Percentiles rank a stretch among this genome's conserved stretches.
These are phyloP conservation scores for Syngnathus rostellatus DNA, from an alignment of 2,797 vertebrate genomes.

Conservation along the genomic window DNA sequence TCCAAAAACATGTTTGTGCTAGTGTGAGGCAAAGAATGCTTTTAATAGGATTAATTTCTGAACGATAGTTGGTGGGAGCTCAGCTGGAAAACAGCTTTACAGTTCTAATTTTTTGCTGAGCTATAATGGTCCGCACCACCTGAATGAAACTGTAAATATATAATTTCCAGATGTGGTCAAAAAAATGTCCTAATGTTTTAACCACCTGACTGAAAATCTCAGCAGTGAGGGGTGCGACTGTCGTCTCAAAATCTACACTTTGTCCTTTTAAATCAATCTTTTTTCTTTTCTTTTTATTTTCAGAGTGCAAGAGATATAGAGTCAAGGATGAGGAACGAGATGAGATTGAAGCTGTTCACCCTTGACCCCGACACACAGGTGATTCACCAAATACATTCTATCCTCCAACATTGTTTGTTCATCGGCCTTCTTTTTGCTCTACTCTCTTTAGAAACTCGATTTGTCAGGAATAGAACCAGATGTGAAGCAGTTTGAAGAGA, in stretches of 20 bases:
- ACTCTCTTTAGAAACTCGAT: conserved; percentile 80
- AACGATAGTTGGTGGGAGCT: not conserved
- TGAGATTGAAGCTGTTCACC: conserved; percentile 88
- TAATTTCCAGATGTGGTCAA: conserved; percentile 31
- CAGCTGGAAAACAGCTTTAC: conserved; percentile 29
- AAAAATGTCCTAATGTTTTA: conserved; percentile 29
- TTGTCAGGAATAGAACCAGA: conserved; percentile 89
- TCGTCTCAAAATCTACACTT: not conserved
- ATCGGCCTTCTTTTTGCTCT: not conserved
- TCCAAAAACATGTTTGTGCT: not conserved
- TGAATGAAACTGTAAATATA: conserved; percentile 30
- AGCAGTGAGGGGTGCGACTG: conserved; percentile 5
- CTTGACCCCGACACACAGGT: conserved; percentile 97
- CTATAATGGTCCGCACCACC: conserved; percentile 24
- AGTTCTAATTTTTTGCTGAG: conserved; percentile 6
- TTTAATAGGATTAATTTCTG: conserved; percentile 6
- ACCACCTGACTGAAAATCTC: conserved; percentile 21
- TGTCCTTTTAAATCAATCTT: not conserved
- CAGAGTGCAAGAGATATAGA: conserved; percentile 91
- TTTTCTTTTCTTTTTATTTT: conserved; percentile 6
- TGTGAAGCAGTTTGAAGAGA: conserved; percentile 92
- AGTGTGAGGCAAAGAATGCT: not conserved
- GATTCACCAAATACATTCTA: conserved; percentile 9
- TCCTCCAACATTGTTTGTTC: not conserved
- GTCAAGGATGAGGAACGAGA: conserved; percentile 87